phyloP scores from a whole-genome alignment of 2,888 invertebrate genomes.

The Temnothorax rugatulus region DNA sequence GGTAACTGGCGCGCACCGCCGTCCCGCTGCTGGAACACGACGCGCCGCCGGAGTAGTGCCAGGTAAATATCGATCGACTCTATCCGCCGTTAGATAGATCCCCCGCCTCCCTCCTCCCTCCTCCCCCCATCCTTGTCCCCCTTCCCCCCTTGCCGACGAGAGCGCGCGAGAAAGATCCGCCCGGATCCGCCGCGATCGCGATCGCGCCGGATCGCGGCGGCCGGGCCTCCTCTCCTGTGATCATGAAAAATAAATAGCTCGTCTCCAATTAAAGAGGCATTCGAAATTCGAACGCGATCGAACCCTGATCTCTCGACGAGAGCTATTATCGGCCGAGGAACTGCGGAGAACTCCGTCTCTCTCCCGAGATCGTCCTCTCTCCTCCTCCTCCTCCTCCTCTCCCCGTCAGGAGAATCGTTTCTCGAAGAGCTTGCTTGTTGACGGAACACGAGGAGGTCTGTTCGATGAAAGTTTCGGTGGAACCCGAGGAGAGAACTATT shows the following conservation, averaged over 20 bases:
- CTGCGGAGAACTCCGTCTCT: conserved; percentile 3
- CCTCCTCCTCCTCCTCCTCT: too few relatives aligned
- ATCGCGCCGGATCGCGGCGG: conserved; percentile 39
- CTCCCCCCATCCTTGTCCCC: too few relatives aligned
- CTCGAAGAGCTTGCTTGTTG: conserved; percentile 16
- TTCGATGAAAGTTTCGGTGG: background rate
- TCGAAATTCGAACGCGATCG: conserved; percentile 32
- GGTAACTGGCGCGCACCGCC: conserved; percentile 68
- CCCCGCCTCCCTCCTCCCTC: background rate
- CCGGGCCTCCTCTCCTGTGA: conserved; percentile 38
- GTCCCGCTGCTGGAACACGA: conserved; percentile 67
- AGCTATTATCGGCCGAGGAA: conserved; percentile 31
- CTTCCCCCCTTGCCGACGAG: background rate
- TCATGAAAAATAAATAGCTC: conserved; percentile 52
- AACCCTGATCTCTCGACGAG: background rate
- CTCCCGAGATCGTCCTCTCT: background rate
- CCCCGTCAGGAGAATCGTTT: background rate
- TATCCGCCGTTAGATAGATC: conserved; percentile 55
- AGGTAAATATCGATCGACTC: conserved; percentile 70
- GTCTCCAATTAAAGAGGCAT: conserved; percentile 39
- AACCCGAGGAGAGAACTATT: background rate
- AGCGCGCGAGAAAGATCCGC: conserved; percentile 46
- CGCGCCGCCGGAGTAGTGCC: conserved; percentile 63
- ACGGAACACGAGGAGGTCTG: conserved; percentile 16
- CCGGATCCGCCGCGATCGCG: conserved; percentile 49